phyloP scores from a whole-genome alignment of 1,140 invertebrate genomes.

The Macrobrachium rosenbergii region DNA sequence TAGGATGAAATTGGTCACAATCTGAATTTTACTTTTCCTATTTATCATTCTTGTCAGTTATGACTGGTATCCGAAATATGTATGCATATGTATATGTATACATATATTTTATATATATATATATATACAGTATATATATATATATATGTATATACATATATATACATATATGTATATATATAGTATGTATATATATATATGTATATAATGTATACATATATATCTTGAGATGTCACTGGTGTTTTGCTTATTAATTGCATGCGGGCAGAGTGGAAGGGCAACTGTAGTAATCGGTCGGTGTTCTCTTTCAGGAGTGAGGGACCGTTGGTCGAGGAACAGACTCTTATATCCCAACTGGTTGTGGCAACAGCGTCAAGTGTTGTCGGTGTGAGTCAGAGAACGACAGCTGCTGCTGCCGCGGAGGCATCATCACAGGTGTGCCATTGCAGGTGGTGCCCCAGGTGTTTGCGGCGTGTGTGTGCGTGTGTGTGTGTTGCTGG shows the following conservation, averaged over 20 bases:
- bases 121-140: slow-evolving; percentile 9
- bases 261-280: not conserved
- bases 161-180: slow-evolving; percentile 14
- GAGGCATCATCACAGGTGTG: slow-evolving; percentile 28
- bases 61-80: not conserved
- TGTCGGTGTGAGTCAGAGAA: slow-evolving; percentile 3
- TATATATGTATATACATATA: slow-evolving; percentile 31
- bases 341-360: slow-evolving; percentile 32
- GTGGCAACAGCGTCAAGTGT: slow-evolving; percentile 31
- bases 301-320: slow-evolving; percentile 55
- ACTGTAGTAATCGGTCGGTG: not conserved
- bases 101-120: slow-evolving; percentile 20
- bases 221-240: not conserved
- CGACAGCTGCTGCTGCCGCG: not conserved
- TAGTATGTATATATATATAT: slow-evolving; percentile 13
- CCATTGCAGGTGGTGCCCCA: not conserved
- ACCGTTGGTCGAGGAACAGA: not conserved
- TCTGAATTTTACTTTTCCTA: too few species aligned
- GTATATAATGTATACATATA: not conserved
- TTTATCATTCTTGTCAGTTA: too few species aligned
- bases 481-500: slow-evolving; percentile 29
- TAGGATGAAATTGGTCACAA: too few species aligned
- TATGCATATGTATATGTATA: slow-evolving; percentile 8
- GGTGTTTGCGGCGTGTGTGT: slow-evolving; percentile 3
- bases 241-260: not conserved